Base-by-base conservation (phyloP, 2,797 vertebrate genomes). In the Jordanella pulchra region DNA sequence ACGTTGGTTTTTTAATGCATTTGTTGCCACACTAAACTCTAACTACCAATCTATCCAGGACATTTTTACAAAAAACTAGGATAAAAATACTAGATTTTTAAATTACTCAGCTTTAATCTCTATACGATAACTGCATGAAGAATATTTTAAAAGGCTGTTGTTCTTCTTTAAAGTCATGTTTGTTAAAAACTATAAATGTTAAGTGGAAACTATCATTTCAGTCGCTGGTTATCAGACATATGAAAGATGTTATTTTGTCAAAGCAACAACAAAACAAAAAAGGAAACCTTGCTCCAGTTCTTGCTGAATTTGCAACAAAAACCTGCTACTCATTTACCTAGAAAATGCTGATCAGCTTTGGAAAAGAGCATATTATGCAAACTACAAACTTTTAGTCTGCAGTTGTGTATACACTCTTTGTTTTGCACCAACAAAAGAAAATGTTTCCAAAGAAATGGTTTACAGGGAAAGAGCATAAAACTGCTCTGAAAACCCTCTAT, bases 341-440 rank as follows among this genome's bases (percentile, higher is more conserved):
- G 35, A n/a, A 42, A 44, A 42, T 63, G 60, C 23, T 63, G 35
- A 63, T n/a, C n/a, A n/a, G n/a, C 21, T 42, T n/a, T 9, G n/a
- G 58, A 61, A 39, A 61, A 61, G 32, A 42, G 35, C 4, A 6
- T 15, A n/a, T 42, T 42, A 4, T 60, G 30, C 30, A 5, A 39
- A 58, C 56, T n/a, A 18, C 32, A 60, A 35, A 42, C 35, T 14
- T 11, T 13, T 25, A 63, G 35, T 42, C 32, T 63, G 60, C 21
- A 63, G 60, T 63, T 63, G 42, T 42, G 23, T n/a, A 63, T 42
- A n/a, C 35, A 63, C 12, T n/a, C 60, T 42, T 35, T 63, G 32
- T 42, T 39, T 63, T 39, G 13, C 60, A 63, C 35, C 60, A 42
- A 63, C 35, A 42, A 63, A n/a, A 42, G 21, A 6, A n/a, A 63